phyloP scores from a whole-genome alignment of 2,113 vertebrate genomes.

The Caretta caretta region DNA sequence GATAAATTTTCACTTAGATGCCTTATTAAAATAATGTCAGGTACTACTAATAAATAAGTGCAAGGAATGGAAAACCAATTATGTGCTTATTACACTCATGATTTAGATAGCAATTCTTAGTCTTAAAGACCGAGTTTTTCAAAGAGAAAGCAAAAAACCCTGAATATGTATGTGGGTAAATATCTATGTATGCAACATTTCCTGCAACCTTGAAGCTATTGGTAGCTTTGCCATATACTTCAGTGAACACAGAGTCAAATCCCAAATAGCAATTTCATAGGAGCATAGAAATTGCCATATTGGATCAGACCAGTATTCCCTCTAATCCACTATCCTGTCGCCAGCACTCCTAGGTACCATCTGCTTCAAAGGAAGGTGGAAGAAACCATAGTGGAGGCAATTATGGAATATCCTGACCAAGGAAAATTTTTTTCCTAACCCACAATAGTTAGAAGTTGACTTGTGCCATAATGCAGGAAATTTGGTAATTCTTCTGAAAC shows the following conservation, averaged over 20 bases:
- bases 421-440: not conserved
- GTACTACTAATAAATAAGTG: not conserved
- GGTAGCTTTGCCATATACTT: not conserved
- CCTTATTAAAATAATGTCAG: not conserved
- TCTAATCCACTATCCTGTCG: not conserved
- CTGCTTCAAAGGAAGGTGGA: not conserved
- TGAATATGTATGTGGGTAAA: rapidly evolving
- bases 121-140: not conserved
- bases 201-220: not conserved
- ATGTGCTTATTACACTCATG: not conserved
- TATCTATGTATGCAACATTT: not conserved
- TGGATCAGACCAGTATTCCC: rapidly evolving
- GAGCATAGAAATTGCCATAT: rapidly evolving
- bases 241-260: not conserved
- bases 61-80: not conserved
- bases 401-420: not conserved
- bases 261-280: rapidly evolving
- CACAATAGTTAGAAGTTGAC: not conserved
- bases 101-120: not conserved
- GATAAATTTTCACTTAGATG: not conserved
- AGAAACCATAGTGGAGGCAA: not conserved
- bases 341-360: not conserved
- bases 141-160: not conserved
- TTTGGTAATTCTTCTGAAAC: not conserved
- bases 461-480: not conserved